These are phyloP conservation scores for Colossoma macropomum DNA, from an alignment of 2,113 vertebrate genomes.

Conservation along the genomic window DNA sequence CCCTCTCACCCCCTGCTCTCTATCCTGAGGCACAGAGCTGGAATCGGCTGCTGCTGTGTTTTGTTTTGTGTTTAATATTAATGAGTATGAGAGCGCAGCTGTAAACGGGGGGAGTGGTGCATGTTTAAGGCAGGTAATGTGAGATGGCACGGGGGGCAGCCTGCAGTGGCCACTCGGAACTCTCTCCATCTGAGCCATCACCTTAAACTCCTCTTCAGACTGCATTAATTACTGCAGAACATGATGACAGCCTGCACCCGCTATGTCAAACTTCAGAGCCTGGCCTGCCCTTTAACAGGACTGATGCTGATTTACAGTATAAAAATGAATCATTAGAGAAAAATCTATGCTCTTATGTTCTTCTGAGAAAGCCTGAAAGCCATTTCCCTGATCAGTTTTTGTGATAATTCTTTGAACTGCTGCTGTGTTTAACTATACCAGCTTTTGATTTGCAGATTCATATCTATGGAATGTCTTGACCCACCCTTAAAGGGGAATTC, in stretches of 20 bases:
- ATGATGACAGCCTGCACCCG: slow-evolving; percentile 6
- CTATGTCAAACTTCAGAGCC: slow-evolving; percentile 3
- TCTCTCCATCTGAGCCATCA: slow-evolving; percentile 42
- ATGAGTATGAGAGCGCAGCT: slow-evolving; percentile 46
- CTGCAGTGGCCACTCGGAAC: slow-evolving; percentile 50
- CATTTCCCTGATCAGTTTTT: too few species aligned
- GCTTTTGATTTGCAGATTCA: too few species aligned
- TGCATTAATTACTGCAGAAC: slow-evolving; percentile 55
- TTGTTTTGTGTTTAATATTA: slow-evolving; percentile 60
- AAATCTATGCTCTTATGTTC: not conserved
- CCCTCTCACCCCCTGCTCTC: not conserved
- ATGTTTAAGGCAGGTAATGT: slow-evolving; percentile 50
- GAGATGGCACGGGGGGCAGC: slow-evolving; percentile 36
- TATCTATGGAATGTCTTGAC: too few species aligned
- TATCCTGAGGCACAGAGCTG: slow-evolving; percentile 10
- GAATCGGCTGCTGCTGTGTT: slow-evolving; percentile 39
- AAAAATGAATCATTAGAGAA: not conserved
- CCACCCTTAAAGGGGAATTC: too few species aligned
- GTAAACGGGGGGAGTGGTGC: slow-evolving; percentile 38
- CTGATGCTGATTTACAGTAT: slow-evolving; percentile 3
- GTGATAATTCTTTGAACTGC: too few species aligned
- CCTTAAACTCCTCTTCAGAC: slow-evolving; percentile 50
- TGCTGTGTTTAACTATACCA: too few species aligned
- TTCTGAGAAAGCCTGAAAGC: too few species aligned
- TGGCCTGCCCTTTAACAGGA: slow-evolving; percentile 32